Conservation (phyloP, 2,888 invertebrate genomes). For the Himalopsyche japonica region DNA sequence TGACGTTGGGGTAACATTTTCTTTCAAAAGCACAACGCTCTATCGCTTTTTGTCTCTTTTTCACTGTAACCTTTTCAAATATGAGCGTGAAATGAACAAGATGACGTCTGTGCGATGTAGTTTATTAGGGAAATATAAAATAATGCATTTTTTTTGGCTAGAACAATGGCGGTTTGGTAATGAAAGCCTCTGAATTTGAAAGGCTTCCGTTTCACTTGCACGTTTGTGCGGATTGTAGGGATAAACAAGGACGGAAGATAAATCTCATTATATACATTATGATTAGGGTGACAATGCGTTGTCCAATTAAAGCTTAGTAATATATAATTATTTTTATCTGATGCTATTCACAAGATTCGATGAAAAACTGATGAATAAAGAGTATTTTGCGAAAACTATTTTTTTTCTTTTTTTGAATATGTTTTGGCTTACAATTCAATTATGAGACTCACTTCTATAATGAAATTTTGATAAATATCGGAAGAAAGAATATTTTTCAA, state of each 20-base stretch:
- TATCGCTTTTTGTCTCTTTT: background rate
- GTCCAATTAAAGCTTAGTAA: too few species aligned
- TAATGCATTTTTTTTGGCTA: background rate
- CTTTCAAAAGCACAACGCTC: background rate
- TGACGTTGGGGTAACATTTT: background rate
- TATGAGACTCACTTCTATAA: too few species aligned
- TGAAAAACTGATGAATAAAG: too few species aligned
- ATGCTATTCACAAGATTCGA: too few species aligned
- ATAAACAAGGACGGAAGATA: background rate
- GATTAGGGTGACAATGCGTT: background rate
- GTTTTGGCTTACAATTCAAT: too few species aligned
- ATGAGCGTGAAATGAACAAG: background rate
- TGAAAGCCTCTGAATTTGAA: conserved; percentile 23
- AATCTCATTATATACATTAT: conserved; percentile 28
- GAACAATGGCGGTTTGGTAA: conserved; percentile 32
- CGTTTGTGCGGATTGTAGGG: background rate
- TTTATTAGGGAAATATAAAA: background rate
- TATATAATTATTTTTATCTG: too few species aligned
- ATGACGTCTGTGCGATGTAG: background rate
- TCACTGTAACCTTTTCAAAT: background rate
- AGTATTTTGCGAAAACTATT: too few species aligned
- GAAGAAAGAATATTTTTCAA: too few species aligned
- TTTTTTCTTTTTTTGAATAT: too few species aligned
- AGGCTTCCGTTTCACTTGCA: conserved; percentile 14
- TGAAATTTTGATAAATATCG: too few species aligned